A percentile compares a stretch with the other conserved stretches of the same genome.
Conservation (phyloP, 2,888 invertebrate genomes). For the Lasioglossum malachurum region DNA sequence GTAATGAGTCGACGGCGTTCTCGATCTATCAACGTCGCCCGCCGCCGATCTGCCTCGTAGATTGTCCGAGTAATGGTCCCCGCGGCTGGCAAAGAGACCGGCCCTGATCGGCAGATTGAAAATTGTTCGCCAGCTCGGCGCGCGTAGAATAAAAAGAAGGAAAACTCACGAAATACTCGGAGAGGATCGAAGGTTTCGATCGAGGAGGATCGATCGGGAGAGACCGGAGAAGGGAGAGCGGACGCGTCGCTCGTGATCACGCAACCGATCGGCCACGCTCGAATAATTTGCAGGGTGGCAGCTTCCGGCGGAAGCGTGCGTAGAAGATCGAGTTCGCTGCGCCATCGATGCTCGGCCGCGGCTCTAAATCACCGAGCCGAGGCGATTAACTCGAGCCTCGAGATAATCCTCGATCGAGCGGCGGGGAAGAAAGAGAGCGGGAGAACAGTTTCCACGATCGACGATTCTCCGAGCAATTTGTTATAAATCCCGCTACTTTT, state of each 20-base stretch:
- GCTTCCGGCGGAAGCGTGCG: slow-evolving; percentile 74
- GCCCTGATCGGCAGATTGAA: not conserved
- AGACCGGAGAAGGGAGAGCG: slow-evolving; percentile 39
- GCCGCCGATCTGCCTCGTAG: slow-evolving; percentile 41
- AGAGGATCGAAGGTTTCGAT: not conserved
- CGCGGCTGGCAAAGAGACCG: slow-evolving; percentile 18
- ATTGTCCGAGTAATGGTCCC: slow-evolving; percentile 44
- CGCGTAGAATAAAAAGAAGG: too few relatives aligned
- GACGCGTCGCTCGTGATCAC: slow-evolving; percentile 63
- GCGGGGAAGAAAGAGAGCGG: slow-evolving; percentile 18
- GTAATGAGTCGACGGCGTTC: slow-evolving; percentile 58
- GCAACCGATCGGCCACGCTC: slow-evolving; percentile 70
- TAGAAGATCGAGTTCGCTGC: slow-evolving; percentile 66
- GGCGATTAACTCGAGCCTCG: slow-evolving; percentile 59
- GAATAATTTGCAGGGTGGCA: slow-evolving; percentile 76
- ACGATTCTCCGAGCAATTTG: slow-evolving; percentile 9
- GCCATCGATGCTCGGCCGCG: slow-evolving; percentile 54
- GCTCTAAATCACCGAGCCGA: slow-evolving; percentile 62
- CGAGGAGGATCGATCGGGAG: slow-evolving; percentile 11
- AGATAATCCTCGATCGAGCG: slow-evolving; percentile 43
- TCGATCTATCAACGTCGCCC: slow-evolving; percentile 57
- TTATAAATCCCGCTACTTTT: not conserved
- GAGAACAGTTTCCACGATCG: slow-evolving; percentile 22
- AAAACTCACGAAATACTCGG: not conserved
- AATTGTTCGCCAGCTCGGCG: not conserved